phyloP scores from a whole-genome alignment of 1,140 invertebrate genomes.

The Tetramorium parvispinum region DNA sequence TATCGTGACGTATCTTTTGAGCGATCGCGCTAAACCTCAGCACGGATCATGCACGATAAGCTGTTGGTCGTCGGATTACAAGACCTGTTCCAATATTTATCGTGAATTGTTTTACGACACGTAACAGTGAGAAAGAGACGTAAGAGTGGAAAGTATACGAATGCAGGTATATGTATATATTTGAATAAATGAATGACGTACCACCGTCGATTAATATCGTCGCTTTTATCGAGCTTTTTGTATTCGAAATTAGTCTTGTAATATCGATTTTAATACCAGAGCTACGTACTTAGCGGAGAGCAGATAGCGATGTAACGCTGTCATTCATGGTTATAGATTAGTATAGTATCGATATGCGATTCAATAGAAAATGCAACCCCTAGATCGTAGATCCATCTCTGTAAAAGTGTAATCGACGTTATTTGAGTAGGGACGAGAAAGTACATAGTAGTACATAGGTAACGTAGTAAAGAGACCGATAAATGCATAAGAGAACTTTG shows the following conservation, averaged over 20 bases:
- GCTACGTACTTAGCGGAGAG: background rate
- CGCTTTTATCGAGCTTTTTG: background rate
- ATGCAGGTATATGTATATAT: background rate
- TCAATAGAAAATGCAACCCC: background rate
- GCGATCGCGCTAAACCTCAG: conserved; percentile 28
- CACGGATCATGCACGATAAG: background rate
- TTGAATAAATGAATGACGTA: background rate
- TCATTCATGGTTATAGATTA: conserved; percentile 40
- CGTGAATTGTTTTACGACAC: conserved; percentile 3
- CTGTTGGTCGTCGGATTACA: background rate
- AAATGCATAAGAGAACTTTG: background rate
- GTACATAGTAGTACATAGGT: background rate
- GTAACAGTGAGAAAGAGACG: background rate
- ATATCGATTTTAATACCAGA: conserved; percentile 12
- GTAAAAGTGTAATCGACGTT: background rate
- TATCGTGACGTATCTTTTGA: conserved; percentile 31
- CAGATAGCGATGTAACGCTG: conserved; percentile 14
- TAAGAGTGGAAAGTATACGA: background rate
- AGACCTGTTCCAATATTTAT: background rate
- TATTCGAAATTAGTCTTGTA: background rate
- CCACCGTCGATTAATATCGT: background rate
- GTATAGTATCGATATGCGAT: background rate
- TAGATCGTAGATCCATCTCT: background rate
- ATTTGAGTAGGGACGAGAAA: background rate
- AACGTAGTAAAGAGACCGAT: background rate